phyloP scores from a whole-genome alignment of 2,888 invertebrate species.

The Allolobophora icterica region DNA sequence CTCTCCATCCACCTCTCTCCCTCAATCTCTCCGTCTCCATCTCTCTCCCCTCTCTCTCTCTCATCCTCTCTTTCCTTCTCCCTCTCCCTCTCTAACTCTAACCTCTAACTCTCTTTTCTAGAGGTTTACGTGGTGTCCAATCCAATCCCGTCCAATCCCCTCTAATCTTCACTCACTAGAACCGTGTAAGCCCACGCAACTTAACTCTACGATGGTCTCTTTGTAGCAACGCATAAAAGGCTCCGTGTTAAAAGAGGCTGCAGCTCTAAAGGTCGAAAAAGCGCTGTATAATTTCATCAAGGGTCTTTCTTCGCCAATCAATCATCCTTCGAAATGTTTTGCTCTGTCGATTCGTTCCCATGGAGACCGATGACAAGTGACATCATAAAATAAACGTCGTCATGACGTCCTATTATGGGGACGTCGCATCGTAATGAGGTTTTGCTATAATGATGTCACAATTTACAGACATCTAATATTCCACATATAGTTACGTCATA shows the following conservation, averaged over 20 bases:
- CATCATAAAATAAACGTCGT: background rate
- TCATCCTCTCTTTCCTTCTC: too few species aligned
- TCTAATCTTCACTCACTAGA: background rate
- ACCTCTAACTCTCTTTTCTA: too few species aligned
- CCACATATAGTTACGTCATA: too few species aligned
- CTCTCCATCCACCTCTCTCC: too few species aligned
- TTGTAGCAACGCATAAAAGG: too few species aligned
- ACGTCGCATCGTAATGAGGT: too few species aligned
- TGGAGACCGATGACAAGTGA: background rate
- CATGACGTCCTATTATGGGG: background rate
- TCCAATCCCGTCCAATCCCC: background rate
- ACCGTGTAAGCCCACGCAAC: background rate
- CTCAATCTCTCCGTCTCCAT: too few species aligned
- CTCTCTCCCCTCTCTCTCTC: too few species aligned
- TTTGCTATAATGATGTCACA: too few species aligned
- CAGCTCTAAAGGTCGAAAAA: background rate
- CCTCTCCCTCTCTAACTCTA: too few species aligned
- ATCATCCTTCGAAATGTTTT: background rate
- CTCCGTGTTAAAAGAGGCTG: background rate
- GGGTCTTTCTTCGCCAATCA: background rate
- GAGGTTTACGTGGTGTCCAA: background rate
- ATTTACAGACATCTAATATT: too few species aligned
- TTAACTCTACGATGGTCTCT: background rate
- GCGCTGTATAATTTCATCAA: background rate
- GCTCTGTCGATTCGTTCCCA: background rate